Base-by-base conservation (phyloP, 2,797 vertebrate genomes). In the Astyanax mexicanus region DNA sequence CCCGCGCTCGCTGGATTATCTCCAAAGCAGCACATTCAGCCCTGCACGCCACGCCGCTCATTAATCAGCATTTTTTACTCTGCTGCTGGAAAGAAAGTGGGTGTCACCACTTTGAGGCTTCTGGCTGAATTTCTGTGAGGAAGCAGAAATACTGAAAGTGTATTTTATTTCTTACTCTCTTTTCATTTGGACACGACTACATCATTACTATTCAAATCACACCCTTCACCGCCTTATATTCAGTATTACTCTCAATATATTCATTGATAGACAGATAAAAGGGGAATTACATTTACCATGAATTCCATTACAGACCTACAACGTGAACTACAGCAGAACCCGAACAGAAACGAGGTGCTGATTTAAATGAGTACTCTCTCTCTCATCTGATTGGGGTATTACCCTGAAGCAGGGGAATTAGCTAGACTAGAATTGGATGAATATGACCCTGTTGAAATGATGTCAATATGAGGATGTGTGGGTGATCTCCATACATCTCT, bases 21-120 rank as follows among this genome's bases (percentile, higher is more conserved):
- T 80, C 80, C 61, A 42, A 79, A 80, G 70, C 61, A 69, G 40
- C 70, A 79, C 45, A 79, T 74, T 79, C 65, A 71, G 29, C 29
- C 58, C 19, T 13, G 49, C 32, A 69, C 37, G 54, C 58, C 32
- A 69, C 37, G 54, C 58, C 9, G 38, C 67, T 80, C 35, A 71
- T 80, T 61, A 77, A 81, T 81, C 77, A 75, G 73, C 23, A 67
- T 40, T 25, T 69, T 60, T 69, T 55, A 68, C 40, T 57, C 27
- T 54, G 27, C 67, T 40, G 45, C 19, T 57, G 45, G 54, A 81
- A 69, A 64, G 69, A 57, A 54, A 51, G 57, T 47, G 68, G 37
- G 2, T 49, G 60, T 32, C 11, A 19, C 25, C 10, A 19, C 52
- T 37, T 13, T 65, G 29, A 47, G 37, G 29, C 15, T 32, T 49